A percentile compares a stretch with the other conserved stretches of the same genome.
These are phyloP conservation scores for Rambutsinella grinnellia DNA, from an alignment of 2,888 invertebrate genomes.

Conservation along the genomic window DNA sequence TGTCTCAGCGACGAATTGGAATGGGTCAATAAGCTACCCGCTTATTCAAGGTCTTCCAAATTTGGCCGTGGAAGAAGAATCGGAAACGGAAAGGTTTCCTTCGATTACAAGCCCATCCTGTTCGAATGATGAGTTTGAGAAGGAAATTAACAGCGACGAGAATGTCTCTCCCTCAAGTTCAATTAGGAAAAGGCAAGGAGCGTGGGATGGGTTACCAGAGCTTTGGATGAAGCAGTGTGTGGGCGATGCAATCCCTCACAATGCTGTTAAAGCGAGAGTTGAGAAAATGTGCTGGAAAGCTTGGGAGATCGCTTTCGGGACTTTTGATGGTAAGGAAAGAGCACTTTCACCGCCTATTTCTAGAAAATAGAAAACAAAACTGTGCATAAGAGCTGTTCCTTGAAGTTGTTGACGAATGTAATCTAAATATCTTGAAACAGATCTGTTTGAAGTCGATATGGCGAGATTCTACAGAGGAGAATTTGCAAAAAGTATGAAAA, in stretches of 20 bases:
- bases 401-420: neutral
- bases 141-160: neutral
- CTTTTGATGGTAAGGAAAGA: conserved; percentile 41
- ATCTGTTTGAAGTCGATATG: conserved; percentile 57
- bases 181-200: too few relatives aligned
- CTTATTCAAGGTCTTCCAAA: conserved; percentile 49
- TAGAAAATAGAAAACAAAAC: neutral
- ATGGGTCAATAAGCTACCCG: conserved; percentile 41
- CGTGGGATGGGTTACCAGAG: neutral
- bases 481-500: conserved; percentile 43
- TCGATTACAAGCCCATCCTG: conserved; percentile 4
- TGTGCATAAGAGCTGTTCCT: neutral
- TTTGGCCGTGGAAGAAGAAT: conserved; percentile 34
- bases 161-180: neutral
- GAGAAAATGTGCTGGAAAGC: conserved; percentile 59
- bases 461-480: conserved; percentile 53
- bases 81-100: conserved; percentile 26
- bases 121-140: conserved; percentile 29
- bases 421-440: too few relatives aligned
- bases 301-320: conserved; percentile 54
- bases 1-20: conserved; percentile 26
- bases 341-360: neutral
- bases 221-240: conserved; percentile 63
- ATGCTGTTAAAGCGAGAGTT: conserved; percentile 61
- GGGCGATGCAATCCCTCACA: conserved; percentile 61